Percentiles rank a stretch among this genome's conserved stretches.
Conservation (phyloP, 1,140 invertebrate genomes). For the Hyposmocoma kahamanoa region DNA sequence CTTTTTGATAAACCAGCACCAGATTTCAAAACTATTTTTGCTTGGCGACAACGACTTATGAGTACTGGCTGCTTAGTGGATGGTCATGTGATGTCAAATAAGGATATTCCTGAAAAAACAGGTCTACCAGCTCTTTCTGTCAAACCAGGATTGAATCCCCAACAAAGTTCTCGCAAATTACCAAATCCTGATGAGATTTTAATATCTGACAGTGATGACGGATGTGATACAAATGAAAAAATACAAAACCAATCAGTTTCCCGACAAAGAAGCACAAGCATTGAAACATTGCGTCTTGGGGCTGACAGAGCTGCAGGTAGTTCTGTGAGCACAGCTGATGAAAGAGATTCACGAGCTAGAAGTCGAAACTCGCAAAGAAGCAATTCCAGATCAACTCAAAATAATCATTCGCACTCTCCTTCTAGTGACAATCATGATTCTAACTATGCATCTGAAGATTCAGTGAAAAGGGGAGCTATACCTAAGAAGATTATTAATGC, state of each 20-base stretch:
- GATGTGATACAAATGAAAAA: slow-evolving; percentile 22
- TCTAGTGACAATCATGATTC: slow-evolving; percentile 55
- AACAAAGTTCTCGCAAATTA: slow-evolving; percentile 23
- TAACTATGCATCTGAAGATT: slow-evolving; percentile 51
- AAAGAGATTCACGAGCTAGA: slow-evolving; percentile 28
- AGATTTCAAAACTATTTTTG: slow-evolving; percentile 68
- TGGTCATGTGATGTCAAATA: slow-evolving; percentile 34
- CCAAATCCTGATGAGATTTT: slow-evolving; percentile 63
- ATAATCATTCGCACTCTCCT: slow-evolving; percentile 41
- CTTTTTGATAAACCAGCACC: slow-evolving; percentile 66
- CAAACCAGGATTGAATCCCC: not conserved
- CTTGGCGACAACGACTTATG: slow-evolving; percentile 60
- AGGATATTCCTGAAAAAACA: slow-evolving; percentile 1
- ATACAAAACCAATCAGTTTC: slow-evolving; percentile 17
- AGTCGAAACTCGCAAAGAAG: too few species aligned
- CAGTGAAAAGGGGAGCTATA: slow-evolving; percentile 16
- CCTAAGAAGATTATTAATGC: not conserved
- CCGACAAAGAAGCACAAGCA: slow-evolving; percentile 39
- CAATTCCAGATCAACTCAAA: slow-evolving; percentile 39
- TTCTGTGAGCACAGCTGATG: slow-evolving; percentile 36
- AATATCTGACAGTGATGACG: slow-evolving; percentile 47
- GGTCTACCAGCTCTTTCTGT: not conserved
- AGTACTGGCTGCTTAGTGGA: slow-evolving; percentile 65
- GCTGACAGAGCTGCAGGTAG: slow-evolving; percentile 20
- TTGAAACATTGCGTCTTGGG: slow-evolving; percentile 41